phyloP scores from a whole-genome alignment of 2,113 vertebrate genomes.

The Ptilorrhoa leucosticta region DNA sequence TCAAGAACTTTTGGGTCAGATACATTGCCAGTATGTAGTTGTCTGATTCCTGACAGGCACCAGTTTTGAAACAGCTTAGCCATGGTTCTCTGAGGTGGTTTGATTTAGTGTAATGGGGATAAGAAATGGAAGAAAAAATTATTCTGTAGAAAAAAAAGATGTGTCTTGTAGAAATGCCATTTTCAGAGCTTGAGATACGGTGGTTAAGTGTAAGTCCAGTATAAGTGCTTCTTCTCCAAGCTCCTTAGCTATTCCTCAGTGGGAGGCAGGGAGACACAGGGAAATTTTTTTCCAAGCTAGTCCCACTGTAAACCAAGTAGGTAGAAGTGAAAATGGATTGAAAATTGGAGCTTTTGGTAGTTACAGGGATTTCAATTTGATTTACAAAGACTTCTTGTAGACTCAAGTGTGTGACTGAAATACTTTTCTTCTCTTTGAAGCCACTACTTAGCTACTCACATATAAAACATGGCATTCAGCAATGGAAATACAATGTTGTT shows the following conservation, averaged over 20 bases:
- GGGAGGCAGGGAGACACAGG: neutral
- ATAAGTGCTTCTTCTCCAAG: neutral
- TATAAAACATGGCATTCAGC: neutral
- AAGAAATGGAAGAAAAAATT: neutral
- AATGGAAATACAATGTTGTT: neutral
- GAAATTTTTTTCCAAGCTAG: neutral
- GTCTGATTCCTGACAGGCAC: neutral
- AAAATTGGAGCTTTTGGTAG: neutral
- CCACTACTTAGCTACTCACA: neutral
- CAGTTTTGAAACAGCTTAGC: neutral
- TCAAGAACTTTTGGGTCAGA: neutral
- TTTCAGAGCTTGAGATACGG: neutral
- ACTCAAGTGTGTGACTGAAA: neutral
- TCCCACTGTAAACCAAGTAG: neutral
- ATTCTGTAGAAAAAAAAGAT: neutral
- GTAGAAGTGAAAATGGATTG: neutral
- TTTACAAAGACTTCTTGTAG: conserved; percentile 6
- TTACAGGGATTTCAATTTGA: neutral
- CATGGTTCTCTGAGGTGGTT: neutral
- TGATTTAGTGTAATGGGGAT: neutral
- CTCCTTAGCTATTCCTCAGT: neutral
- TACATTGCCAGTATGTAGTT: neutral
- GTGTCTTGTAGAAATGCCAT: neutral
- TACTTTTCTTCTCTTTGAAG: conserved; percentile 11
- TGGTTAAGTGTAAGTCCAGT: neutral